Evolutionary conservation across 2,888 invertebrate genomes (phyloP), one percentile per base, ranked within the genome.

Genomic region (Meloe dianella): DNA sequence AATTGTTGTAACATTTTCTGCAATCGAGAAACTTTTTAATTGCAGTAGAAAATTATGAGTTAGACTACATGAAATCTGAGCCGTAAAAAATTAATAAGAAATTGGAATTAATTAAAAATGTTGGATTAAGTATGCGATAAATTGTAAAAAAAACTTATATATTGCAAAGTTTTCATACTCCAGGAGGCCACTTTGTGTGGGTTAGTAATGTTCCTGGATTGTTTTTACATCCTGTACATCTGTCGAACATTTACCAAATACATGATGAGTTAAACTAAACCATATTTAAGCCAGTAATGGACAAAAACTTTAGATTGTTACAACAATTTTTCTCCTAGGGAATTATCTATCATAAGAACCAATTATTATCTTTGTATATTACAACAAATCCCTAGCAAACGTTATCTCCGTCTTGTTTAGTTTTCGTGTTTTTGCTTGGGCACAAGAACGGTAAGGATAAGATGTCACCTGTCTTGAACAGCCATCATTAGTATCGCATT

Each of bases 401-500:
- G 69, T 69, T 68, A 66, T 68, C 72, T 65, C 58, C 61, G 17
- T 17, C 17, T 6, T 6, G n/a, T 51, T 17, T 41, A 65, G 69
- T 68, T 72, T 68, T 70, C 71, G 71, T 72, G 68, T 73, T 73
- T 73, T 73, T 73, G 70, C 69, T 60, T 8, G 12, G 38, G 64
- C 57, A 29, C 41, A 56, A 71, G 69, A 71, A 66, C 68, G 63
- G 64, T 62, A 57, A 69, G 67, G 59, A 63, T 57, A 66, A 71
- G 71, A 70, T 73, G 73, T 72, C 73, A 73, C 73, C 72, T 73
- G 73, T 73, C 73, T 47, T 57, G 65, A 70, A 54, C 73, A 73
- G 73, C 71, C 68, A 73, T 73, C 73, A 73, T 73, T 73, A 73
- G 73, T 71, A 71, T 71, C 67, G 61, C 72, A 72, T 73, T 68